phyloP scores from a whole-genome alignment of 1,140 invertebrate genomes.

The Drosophila sturtevanti region DNA sequence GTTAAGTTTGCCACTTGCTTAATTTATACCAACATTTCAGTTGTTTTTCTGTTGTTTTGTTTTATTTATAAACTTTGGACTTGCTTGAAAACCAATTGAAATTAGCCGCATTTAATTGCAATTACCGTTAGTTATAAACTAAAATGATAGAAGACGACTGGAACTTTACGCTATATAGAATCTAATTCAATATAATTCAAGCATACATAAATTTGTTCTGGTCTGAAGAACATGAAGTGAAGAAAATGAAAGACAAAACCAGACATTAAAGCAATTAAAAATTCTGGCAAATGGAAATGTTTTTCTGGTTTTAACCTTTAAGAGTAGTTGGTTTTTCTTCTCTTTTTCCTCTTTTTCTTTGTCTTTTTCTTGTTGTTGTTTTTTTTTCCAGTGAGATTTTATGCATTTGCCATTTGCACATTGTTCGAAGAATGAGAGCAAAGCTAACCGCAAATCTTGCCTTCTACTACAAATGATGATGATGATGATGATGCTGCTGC shows the following conservation, averaged over 20 bases:
- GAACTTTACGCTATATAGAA: constrained; percentile 35
- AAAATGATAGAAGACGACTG: not conserved
- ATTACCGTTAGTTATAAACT: constrained; percentile 46
- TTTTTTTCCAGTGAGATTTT: not conserved
- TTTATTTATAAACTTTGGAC: constrained; percentile 36
- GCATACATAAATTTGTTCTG: constrained; percentile 76
- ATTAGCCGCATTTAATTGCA: constrained; percentile 66
- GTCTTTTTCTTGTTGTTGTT: not conserved
- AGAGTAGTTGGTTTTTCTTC: not conserved
- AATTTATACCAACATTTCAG: constrained; percentile 26
- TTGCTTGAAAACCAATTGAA: constrained; percentile 39
- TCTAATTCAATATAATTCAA: constrained; percentile 27
- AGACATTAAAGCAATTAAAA: constrained; percentile 66
- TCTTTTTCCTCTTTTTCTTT: not conserved
- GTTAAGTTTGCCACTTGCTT: constrained; percentile 38
- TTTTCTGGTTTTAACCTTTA: not conserved
- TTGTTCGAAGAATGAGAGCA: constrained; percentile 9
- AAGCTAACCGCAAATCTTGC: constrained; percentile 17
- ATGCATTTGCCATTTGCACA: constrained; percentile 12
- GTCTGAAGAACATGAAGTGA: constrained; percentile 62
- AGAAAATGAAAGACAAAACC: constrained; percentile 23
- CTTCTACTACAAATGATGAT: constrained; percentile 6
- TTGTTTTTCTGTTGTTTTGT: constrained; percentile 16
- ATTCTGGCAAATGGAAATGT: constrained; percentile 35
- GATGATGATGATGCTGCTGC: not conserved